A percentile compares a stretch with the other conserved stretches of the same genome.
Conservation (phyloP, 2,797 vertebrate species). For the Melanitta fusca region DNA sequence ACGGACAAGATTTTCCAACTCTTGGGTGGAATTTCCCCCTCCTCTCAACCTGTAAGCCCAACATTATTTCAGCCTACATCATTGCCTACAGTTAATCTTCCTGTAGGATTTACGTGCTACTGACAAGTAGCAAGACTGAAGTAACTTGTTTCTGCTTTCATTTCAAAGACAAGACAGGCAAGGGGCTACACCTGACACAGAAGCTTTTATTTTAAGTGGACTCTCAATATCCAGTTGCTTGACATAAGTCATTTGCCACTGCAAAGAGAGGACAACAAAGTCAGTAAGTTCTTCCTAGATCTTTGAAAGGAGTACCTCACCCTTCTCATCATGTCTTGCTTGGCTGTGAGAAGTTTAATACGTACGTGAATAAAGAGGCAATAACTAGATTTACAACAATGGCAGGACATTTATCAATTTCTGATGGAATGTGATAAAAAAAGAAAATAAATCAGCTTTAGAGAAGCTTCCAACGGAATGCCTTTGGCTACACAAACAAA, state of each 20-base stretch:
- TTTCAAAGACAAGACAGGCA: neutral
- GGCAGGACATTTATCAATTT: constrained; percentile 46
- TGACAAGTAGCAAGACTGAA: neutral
- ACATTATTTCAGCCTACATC: neutral
- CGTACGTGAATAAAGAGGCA: neutral
- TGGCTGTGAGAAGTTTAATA: neutral
- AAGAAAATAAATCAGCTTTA: constrained; percentile 63
- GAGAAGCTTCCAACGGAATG: constrained; percentile 44
- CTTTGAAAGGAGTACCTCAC: neutral
- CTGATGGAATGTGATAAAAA: constrained; percentile 70
- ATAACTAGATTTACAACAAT: constrained; percentile 35
- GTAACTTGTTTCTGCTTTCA: neutral
- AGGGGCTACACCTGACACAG: neutral
- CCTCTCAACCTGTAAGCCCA: neutral
- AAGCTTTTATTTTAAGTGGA: neutral
- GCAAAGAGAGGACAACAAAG: neutral
- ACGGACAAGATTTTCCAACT: neutral
- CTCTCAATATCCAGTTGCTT: neutral
- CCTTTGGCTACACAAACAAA: constrained; percentile 69
- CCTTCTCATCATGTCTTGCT: neutral
- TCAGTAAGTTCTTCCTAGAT: neutral
- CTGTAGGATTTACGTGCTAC: neutral
- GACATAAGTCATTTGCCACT: neutral
- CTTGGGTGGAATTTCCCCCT: constrained; percentile 2
- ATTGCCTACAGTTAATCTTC: neutral